Percentiles rank a stretch among this genome's conserved stretches.
These are phyloP conservation scores for Megalonaias nervosa DNA, from an alignment of 1,140 invertebrate genomes.

Conservation along the genomic window DNA sequence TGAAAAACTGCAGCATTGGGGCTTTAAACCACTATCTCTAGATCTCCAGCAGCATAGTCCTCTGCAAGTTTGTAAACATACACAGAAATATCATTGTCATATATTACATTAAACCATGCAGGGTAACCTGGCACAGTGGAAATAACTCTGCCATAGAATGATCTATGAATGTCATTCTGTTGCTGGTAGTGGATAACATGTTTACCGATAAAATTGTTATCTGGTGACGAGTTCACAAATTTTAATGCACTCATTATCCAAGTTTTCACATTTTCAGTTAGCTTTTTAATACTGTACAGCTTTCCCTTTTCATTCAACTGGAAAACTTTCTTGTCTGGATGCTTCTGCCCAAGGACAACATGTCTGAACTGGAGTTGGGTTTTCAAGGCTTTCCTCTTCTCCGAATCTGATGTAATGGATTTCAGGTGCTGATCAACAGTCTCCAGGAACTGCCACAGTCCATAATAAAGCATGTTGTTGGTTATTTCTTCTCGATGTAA, in stretches of 20 bases:
- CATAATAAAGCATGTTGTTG: slow-evolving; percentile 30
- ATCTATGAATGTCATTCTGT: neutral
- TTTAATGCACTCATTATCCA: slow-evolving; percentile 2
- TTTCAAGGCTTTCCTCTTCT: slow-evolving; percentile 33
- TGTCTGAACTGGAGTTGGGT: slow-evolving; percentile 31
- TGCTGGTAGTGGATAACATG: slow-evolving; percentile 10
- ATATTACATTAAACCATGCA: slow-evolving; percentile 23
- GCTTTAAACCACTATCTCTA: slow-evolving; percentile 11
- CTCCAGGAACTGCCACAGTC: slow-evolving; percentile 29
- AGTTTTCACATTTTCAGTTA: slow-evolving; percentile 20
- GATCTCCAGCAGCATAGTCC: slow-evolving; percentile 17
- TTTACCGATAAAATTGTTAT: slow-evolving; percentile 6
- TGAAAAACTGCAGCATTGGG: no score
- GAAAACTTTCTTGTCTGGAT: slow-evolving; percentile 18
- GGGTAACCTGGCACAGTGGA: slow-evolving; percentile 25
- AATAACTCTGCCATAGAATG: slow-evolving; percentile 13
- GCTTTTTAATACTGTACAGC: neutral
- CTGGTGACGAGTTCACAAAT: neutral
- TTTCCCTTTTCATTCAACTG: neutral
- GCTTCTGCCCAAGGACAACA: slow-evolving; percentile 23
- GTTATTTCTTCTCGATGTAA: slow-evolving; percentile 14
- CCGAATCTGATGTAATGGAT: neutral
- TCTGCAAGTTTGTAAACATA: slow-evolving; percentile 11
- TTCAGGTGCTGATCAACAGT: slow-evolving; percentile 4
- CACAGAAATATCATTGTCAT: slow-evolving; percentile 12